Evolutionary conservation across 2,888 invertebrate species (phyloP), one percentile per base, ranked within the genome.

Genomic region (Xanthorhoe designata): DNA sequence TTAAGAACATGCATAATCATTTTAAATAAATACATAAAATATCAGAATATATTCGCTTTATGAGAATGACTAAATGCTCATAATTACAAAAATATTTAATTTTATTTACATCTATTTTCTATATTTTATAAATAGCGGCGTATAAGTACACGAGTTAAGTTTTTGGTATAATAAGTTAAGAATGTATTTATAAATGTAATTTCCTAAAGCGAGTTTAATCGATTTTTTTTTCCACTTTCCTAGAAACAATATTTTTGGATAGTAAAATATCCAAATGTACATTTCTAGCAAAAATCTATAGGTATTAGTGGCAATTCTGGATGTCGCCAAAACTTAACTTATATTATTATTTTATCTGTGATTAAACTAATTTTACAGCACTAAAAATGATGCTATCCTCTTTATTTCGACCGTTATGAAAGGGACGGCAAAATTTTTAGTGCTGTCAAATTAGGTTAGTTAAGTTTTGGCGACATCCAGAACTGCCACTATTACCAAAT

Each of bases 41-140:
- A 82, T 75, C 75, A 80, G 74, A 82, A 80, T 32, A 32, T 64
- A 71, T 70, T 73, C 54, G 70, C 68, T 72, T 70, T 77, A 73
- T 67, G 67, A 76, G 80, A 83, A 80, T 78, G n/a, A 73, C 76
- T 65, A 64, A 80, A 75, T 73, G 69, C 75, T 73, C 74, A 42
- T 75, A 76, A 72, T 77, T 81, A 83, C 74, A 85, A 86, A 86
- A 85, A 86, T 84, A 83, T 76, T 70, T 52, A 68, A 61, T 69
- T 65, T 67, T 71, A 75, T 74, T 56, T 78, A 78, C 77, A 80
- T 56, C 70, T 74, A 47, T 13, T 17, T 17, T 61, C 13, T 51
- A 42, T 53, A 32, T 38, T 59, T 29, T 19, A 49, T 18, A 38
- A 51, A 42, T 42, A 42, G 38, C 38, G 47, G 4, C 9, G 56